Evolutionary conservation across 2,797 vertebrate species (phyloP), one percentile per base, ranked within the genome.

Genomic region (Peromyscus nudipes): DNA sequence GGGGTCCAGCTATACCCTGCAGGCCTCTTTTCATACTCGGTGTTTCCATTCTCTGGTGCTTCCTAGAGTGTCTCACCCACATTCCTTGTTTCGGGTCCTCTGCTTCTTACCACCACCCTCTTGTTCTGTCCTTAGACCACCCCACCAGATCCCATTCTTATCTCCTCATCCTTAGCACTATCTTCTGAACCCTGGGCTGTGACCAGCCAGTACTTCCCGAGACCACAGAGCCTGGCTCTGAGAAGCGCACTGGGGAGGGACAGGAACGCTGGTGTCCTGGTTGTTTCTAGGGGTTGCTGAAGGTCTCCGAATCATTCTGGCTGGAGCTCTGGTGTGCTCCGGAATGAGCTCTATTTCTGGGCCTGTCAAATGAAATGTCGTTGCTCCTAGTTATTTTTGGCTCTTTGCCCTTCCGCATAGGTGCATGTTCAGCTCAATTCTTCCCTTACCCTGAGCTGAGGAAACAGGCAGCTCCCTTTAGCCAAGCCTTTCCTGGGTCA

Each of bases 321-420:
- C 92, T 95, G 19, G 43, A 96, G 88, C 91, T 92, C 82, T 49
- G 73, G 93, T 29, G 27, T 25, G 64, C 95, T 97, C 91, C 7
- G 5, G 93, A 94, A 96, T 71, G 82, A 97, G 97, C 89, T 93
- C 96, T 97, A 97, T 98, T 98, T 97, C 97, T 97, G 94, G 96
- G 94, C 91, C 93, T 97, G 97, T 98, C 97, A 97, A 91, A 94
- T 97, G 95, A 97, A 96, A 97, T 94, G 96, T 91, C 97, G 37
- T 93, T 95, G 96, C 97, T 97, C 92, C 92, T 76, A 34, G 97
- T 95, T 98, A 97, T 98, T 98, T 97, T 96, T 97, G 98, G 97
- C 93, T 97, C 94, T 86, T 97, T 97, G 97, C 97, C 97, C 96
- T 98, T 97, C 96, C 60, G 91, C 90, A 97, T 96, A 98, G 97